Conservation (phyloP, 2,113 vertebrate species). For the Geococcyx californianus region DNA sequence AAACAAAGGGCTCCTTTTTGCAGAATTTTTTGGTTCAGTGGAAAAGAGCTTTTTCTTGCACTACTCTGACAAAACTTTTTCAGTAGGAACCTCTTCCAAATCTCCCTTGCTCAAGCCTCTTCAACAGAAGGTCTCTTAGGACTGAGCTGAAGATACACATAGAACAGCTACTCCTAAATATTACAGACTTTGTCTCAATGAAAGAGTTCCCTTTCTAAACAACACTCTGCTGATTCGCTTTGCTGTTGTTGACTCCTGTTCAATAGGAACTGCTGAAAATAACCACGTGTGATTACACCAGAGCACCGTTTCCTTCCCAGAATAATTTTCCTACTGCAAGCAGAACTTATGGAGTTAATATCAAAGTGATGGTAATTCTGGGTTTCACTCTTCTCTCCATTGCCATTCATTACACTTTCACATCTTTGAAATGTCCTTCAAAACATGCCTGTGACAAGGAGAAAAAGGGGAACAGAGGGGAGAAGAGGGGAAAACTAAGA, state of each 20-base stretch:
- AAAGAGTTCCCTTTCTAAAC: not conserved
- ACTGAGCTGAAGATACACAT: not conserved
- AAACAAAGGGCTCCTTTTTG: not conserved
- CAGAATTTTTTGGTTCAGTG: not conserved
- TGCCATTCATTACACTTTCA: not conserved
- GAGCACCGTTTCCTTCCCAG: not conserved
- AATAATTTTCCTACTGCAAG: not conserved
- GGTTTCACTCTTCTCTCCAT: not conserved
- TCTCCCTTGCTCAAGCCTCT: not conserved
- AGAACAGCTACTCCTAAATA: not conserved
- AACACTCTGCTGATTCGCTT: not conserved
- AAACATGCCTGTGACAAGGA: not conserved
- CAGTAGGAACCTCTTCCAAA: not conserved
- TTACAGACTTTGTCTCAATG: not conserved
- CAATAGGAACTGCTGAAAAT: not conserved
- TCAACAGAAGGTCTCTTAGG: not conserved
- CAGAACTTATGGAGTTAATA: not conserved
- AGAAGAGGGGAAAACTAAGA: not conserved
- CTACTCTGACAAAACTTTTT: not conserved
- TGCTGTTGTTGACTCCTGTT: not conserved
- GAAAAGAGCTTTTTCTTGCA: not conserved
- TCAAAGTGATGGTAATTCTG: not conserved
- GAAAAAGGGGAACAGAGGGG: not conserved
- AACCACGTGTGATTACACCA: not conserved
- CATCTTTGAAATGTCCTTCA: not conserved